Evolutionary conservation across 2,113 vertebrate species (phyloP).

Genomic region (Ranitomeya imitator): DNA sequence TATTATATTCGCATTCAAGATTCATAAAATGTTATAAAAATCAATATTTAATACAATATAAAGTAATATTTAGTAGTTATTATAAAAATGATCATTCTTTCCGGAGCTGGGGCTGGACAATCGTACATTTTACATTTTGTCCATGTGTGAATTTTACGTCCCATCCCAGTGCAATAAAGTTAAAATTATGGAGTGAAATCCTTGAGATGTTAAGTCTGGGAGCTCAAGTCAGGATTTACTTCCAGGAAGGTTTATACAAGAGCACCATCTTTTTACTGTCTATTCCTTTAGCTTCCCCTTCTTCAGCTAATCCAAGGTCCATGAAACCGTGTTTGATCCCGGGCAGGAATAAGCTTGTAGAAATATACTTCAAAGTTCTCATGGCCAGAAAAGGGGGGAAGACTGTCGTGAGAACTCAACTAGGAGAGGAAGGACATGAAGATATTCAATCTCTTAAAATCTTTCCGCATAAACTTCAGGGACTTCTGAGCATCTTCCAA

Average conservation of each 20-base stretch:
- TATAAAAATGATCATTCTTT: neutral
- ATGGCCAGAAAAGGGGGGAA: neutral
- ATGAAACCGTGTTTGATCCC: conserved; percentile 25
- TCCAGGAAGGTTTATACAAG: conserved; percentile 29
- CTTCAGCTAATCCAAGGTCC: conserved; percentile 36
- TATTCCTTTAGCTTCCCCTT: conserved; percentile 22
- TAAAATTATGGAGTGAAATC: neutral
- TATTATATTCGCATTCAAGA: neutral
- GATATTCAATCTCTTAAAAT: neutral
- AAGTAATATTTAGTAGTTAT: neutral
- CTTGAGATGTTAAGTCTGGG: neutral
- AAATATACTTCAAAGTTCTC: conserved; percentile 8
- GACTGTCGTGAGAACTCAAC: conserved; percentile 29
- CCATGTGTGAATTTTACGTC: neutral
- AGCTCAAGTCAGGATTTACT: conserved; percentile 26
- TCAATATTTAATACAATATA: neutral
- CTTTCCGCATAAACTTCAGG: neutral
- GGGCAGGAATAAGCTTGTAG: conserved; percentile 24
- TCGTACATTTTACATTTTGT: neutral
- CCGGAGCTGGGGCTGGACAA: neutral
- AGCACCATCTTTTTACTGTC: conserved; percentile 23
- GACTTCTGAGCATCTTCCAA: neutral
- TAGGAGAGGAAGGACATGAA: neutral
- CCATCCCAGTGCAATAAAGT: conserved; percentile 8
- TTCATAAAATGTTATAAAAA: neutral